Conservation (phyloP, 2,113 vertebrate species). For the Diglossa brunneiventris region DNA sequence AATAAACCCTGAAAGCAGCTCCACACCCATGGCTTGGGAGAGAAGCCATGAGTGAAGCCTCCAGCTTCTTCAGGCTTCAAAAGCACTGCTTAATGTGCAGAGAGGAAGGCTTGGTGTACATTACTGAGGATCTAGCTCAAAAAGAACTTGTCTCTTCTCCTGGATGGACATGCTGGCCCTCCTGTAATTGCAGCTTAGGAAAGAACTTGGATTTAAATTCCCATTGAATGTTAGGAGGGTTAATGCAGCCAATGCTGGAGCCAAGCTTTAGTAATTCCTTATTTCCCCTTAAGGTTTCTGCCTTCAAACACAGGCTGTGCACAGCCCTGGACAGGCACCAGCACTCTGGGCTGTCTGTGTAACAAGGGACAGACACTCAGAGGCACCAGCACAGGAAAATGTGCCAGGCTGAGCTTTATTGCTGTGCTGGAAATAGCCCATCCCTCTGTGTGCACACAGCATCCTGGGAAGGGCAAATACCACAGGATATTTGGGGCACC, state of each 20-base stretch:
- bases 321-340: background rate
- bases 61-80: background rate
- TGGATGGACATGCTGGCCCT: background rate
- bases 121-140: background rate
- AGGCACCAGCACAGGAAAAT: background rate
- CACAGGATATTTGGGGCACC: background rate
- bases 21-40: background rate
- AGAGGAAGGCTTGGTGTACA: background rate
- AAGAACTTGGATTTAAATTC: background rate
- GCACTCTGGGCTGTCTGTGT: background rate
- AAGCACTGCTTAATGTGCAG: background rate
- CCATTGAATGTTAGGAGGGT: accelerated
- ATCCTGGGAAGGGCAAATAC: background rate
- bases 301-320: background rate
- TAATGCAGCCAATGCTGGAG: background rate
- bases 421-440: background rate
- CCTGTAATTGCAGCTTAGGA: background rate
- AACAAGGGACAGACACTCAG: background rate
- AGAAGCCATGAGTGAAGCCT: background rate
- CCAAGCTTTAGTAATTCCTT: background rate
- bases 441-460: background rate
- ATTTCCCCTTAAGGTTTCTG: background rate
- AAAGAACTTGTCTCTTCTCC: background rate
- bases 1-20: background rate
- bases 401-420: background rate